A percentile compares a stretch with the other conserved stretches of the same genome.
Evolutionary conservation across 2,888 invertebrate species (phyloP).

Genomic region (Sinodicranocentrus sp.): DNA sequence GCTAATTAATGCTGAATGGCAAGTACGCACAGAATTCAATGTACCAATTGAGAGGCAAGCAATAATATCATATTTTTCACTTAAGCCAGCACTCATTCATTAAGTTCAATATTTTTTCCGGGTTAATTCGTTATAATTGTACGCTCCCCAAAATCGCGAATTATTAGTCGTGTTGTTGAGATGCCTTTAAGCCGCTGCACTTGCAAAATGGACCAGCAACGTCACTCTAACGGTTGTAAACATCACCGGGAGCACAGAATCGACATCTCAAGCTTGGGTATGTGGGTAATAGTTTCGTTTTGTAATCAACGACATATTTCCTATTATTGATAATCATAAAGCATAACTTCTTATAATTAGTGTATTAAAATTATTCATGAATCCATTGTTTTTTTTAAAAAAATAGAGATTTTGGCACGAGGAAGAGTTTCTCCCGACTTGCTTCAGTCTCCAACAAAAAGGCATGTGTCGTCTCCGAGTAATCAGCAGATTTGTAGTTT

Average conservation of each 20-base stretch:
- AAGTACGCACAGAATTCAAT: too few relatives aligned
- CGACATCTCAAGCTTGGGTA: conserved; percentile 61
- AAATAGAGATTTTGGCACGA: conserved; percentile 62
- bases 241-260: conserved; percentile 58
- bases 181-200: conserved; percentile 59
- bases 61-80: too few relatives aligned
- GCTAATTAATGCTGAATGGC: background rate
- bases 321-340: too few relatives aligned
- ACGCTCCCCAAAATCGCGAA: too few relatives aligned
- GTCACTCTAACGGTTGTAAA: conserved; percentile 22
- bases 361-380: too few relatives aligned
- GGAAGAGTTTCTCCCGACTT: conserved; percentile 65
- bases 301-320: too few relatives aligned
- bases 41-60: too few relatives aligned
- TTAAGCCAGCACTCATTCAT: too few relatives aligned
- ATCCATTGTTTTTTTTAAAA: background rate
- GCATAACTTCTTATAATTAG: too few relatives aligned
- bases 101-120: background rate
- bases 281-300: background rate
- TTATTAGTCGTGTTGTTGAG: too few relatives aligned
- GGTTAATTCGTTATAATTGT: too few relatives aligned
- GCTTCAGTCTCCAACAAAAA: conserved; percentile 63
- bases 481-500: conserved; percentile 61
- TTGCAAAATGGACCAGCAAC: conserved; percentile 58
- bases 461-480: conserved; percentile 61